Conservation (phyloP, 2,113 vertebrate species). For the Toxostoma redivivum region DNA sequence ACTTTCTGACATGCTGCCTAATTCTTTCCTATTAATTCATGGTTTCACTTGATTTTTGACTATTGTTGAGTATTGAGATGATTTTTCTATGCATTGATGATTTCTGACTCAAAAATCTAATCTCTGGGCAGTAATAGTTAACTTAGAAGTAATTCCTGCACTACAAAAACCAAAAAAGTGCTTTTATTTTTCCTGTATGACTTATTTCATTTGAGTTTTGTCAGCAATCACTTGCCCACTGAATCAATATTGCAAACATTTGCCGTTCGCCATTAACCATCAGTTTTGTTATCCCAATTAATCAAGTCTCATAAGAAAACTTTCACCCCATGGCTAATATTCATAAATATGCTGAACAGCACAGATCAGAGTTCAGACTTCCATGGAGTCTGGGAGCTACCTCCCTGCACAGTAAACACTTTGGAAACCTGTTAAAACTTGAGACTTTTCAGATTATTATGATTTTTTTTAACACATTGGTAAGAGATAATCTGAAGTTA, state of each 20-base stretch:
- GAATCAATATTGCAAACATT: background rate
- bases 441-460: background rate
- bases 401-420: background rate
- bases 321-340: background rate
- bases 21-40: background rate
- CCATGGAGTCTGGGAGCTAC: background rate
- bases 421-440: background rate
- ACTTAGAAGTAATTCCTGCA: background rate
- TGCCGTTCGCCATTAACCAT: background rate
- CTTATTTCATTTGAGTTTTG: background rate
- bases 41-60: background rate
- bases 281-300: background rate
- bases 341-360: background rate
- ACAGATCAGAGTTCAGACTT: background rate
- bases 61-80: background rate
- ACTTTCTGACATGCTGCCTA: background rate
- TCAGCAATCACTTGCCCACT: background rate
- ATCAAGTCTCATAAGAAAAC: background rate
- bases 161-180: background rate
- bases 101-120: background rate
- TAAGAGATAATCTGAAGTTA: background rate
- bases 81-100: background rate
- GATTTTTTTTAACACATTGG: background rate
- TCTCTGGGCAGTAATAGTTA: background rate
- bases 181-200: background rate